These are phyloP conservation scores for Ptyas mucosa DNA, from an alignment of 2,113 vertebrate genomes.

Conservation along the genomic window DNA sequence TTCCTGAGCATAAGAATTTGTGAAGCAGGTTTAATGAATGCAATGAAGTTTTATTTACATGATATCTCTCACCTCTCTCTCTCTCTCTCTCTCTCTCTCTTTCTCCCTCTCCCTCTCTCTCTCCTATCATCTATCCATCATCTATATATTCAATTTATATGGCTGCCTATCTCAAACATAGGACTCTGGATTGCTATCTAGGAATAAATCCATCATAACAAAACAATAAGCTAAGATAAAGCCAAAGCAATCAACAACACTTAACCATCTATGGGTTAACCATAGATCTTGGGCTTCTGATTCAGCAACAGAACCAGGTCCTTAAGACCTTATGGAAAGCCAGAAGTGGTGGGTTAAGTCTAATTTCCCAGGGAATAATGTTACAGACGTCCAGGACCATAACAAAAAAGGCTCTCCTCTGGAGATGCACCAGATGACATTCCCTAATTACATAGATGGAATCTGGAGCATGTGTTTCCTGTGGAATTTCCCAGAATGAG, in stretches of 20 bases:
- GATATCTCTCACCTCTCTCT: too few relatives aligned
- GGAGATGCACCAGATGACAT: not conserved
- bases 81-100: too few relatives aligned
- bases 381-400: not conserved
- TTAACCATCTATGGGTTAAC: too few relatives aligned
- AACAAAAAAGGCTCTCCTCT: not conserved
- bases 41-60: not conserved
- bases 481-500: not conserved
- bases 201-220: not conserved
- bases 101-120: too few relatives aligned
- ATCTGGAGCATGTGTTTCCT: not conserved
- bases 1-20: not conserved
- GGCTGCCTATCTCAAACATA: not conserved
- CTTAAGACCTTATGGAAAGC: not conserved
- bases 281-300: not conserved
- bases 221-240: not conserved
- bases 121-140: not conserved
- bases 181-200: not conserved
- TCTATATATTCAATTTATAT: not conserved
- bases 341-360: not conserved
- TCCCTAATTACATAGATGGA: not conserved
- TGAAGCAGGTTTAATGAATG: not conserved
- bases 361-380: not conserved
- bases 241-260: not conserved
- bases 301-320: not conserved